Base-by-base conservation (phyloP, 1,140 invertebrate genomes). In the Lepidurus packardi region DNA sequence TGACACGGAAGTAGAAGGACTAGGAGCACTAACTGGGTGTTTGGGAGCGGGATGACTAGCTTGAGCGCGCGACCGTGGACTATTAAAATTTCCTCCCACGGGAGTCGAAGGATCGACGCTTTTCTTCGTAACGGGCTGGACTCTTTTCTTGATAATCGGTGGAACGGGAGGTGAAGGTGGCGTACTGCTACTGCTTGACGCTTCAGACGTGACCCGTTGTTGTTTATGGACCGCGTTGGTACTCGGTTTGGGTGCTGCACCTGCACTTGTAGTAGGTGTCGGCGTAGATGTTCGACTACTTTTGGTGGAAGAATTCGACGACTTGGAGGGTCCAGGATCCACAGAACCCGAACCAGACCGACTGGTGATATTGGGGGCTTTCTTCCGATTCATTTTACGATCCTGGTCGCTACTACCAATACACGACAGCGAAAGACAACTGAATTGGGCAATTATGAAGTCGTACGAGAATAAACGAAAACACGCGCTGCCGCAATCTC, bases 391-490 rank as follows among this genome's bases (percentile, higher is more conserved):
- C 53, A 65, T 65, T 65, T 65, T 65, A 65, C 53, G 53, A 65
- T 21, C 13, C 45, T 47, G 45, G 2, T 47, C 45, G 45, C 9
- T 11, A 65, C 13, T 65, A 9, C 53, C 13, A 16, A 65, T 65
- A 65, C 53, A 65, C 53, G 53, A 65, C 53, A 65, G 53, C 53
- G 53, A 65, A 3, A 65, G 53, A 65, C 53, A 65, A 65, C 3
- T 65, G 53, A 65, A 65, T 65, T 65, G 53, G 53, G 53, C 53
- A 65, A 65, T 65, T 65, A 65, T 65, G 53, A 65, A 13, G 53
- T 21, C 16, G 16, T 21, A 65, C 53, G 53, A 21, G 10, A 21
- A 16, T 11, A 47, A 47, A 47, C 10, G 3, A 16, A 16, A 16
- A 13, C 16, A 16, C 16, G 21, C 53, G 21, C 53, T 13, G 16